Conservation (phyloP, 2,797 vertebrate genomes). For the Hybognathus amarus region DNA sequence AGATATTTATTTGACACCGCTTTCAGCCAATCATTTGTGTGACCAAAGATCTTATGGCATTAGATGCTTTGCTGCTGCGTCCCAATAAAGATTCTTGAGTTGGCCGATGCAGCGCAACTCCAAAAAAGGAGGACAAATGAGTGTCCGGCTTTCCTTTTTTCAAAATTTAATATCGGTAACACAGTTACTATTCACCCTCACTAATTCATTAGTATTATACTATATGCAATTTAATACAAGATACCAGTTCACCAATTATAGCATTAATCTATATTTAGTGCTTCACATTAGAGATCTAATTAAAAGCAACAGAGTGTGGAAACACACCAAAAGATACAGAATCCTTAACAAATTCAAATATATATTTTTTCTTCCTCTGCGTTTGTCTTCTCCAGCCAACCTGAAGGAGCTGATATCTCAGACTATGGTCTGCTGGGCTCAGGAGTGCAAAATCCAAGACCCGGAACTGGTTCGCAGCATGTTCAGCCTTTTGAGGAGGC, state of each 20-base stretch:
- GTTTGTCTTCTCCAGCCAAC: constrained; percentile 78
- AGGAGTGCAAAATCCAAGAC: constrained; percentile 93
- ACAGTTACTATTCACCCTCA: neutral
- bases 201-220: neutral
- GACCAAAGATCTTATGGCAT: too few species aligned
- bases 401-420: constrained; percentile 96
- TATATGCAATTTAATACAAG: neutral
- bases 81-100: too few species aligned
- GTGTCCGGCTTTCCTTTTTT: neutral
- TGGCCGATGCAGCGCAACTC: too few species aligned
- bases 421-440: constrained; percentile 95
- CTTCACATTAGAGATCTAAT: neutral
- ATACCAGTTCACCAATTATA: neutral
- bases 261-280: neutral
- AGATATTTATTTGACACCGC: too few species aligned
- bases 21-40: too few species aligned
- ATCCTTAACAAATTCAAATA: neutral
- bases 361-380: neutral
- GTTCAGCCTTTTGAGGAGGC: constrained; percentile 92
- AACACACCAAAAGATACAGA: neutral
- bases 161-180: neutral
- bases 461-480: constrained; percentile 91
- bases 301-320: neutral
- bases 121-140: too few species aligned
- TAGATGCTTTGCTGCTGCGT: too few species aligned